These are phyloP conservation scores for Serrognathus titanus DNA, from an alignment of 2,888 invertebrate genomes.

Conservation along the genomic window DNA sequence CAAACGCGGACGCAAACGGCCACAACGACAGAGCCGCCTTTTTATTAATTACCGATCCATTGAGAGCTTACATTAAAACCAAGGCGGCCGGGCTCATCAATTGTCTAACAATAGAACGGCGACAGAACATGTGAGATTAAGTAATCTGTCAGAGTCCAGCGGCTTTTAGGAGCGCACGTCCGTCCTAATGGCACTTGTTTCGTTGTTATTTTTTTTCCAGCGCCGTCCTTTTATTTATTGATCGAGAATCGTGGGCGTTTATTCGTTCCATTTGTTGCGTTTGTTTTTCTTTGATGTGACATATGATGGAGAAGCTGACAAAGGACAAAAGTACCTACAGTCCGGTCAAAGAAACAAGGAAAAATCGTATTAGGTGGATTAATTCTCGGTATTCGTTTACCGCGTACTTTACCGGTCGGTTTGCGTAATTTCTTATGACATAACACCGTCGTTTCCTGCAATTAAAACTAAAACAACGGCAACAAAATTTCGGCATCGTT, in stretches of 20 bases:
- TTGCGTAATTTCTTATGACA: too few species aligned
- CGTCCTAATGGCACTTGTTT: conserved; percentile 2
- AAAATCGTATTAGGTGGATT: too few species aligned
- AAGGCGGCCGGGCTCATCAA: conserved; percentile 39
- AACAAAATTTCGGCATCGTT: too few species aligned
- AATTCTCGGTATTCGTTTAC: too few species aligned
- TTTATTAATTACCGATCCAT: conserved; percentile 39
- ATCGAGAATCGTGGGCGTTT: background rate
- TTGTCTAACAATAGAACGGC: conserved; percentile 40
- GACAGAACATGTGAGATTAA: conserved; percentile 37
- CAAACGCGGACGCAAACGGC: conserved; percentile 19
- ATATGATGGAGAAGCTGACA: too few species aligned
- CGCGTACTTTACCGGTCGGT: too few species aligned
- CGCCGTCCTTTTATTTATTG: background rate
- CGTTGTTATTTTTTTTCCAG: background rate
- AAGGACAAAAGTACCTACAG: too few species aligned
- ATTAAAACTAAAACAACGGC: too few species aligned
- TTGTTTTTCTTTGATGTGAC: too few species aligned
- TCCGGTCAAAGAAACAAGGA: too few species aligned
- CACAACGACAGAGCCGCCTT: conserved; percentile 22
- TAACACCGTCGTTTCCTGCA: too few species aligned
- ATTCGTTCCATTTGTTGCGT: too few species aligned
- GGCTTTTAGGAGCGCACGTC: conserved; percentile 19
- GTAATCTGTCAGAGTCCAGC: conserved; percentile 31
- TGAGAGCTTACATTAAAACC: conserved; percentile 40